Base-by-base conservation (phyloP, 2,113 vertebrate species). In the Notarius quadriscutis region DNA sequence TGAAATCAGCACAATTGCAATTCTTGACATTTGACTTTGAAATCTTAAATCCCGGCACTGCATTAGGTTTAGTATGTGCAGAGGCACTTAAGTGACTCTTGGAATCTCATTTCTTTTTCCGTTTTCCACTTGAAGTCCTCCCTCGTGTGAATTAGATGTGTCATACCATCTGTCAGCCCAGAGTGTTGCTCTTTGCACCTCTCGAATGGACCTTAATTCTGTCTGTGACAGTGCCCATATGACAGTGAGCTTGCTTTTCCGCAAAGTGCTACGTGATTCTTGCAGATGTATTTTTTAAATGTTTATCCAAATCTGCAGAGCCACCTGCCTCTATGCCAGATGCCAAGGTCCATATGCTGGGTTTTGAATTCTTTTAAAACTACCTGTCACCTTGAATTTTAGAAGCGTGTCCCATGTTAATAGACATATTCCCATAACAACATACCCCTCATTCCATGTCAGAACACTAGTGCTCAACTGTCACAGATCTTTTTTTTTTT, bases 101-200 rank as follows among this genome's bases (percentile, higher is more conserved):
- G 58, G 87, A 77, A 72, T 84, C 85, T 87, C 85, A 88, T 87
- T 90, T 85, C 81, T 85, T 88, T 85, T 78, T 89, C 85, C 55
- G 63, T 85, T 86, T 87, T 85, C 69, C 83, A 83, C 87, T 88
- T 25, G 5, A 86, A 87, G 71, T 63, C 67, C 71, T 88, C n/a
- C 53, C 89, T 85, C 50, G 81, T 83, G 87, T 79, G 87, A 90
- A 87, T 90, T 87, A 85, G 86, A 85, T 87, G 87, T 87, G 89
- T 89, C 89, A 87, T 85, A 89, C 87, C 89, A 90, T 90, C 89
- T 88, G 89, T 87, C 85, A 85, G 67, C 69, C 71, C 85, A 72
- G 72, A 88, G 78, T 85, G 83, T 51, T 87, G 77, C 87, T 87
- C 83, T 85, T 60, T 88, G 75, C 57, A 63, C 87, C 71, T 77